Evolutionary conservation across 2,113 vertebrate species (phyloP).

Genomic region (Zosterops hypoxanthus): DNA sequence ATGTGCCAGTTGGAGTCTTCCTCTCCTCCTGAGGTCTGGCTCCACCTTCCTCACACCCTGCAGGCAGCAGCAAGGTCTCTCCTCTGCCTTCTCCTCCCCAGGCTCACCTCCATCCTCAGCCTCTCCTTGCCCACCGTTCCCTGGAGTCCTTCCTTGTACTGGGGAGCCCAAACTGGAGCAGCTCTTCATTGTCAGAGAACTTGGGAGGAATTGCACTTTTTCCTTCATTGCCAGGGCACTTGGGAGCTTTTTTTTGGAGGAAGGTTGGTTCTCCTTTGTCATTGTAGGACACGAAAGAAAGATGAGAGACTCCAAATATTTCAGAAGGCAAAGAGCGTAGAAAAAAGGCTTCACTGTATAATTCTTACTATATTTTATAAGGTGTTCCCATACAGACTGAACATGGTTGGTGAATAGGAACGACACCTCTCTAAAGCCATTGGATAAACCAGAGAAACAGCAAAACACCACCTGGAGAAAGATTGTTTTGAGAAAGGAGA

Average conservation of each 20-base stretch:
- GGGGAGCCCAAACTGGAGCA: neutral
- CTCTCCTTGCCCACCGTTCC: neutral
- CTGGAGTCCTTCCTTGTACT: neutral
- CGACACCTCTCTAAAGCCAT: no score
- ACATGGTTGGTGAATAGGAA: no score
- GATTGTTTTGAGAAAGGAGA: no score
- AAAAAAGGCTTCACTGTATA: no score
- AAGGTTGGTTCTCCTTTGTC: neutral
- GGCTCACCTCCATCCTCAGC: neutral
- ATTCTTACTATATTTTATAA: no score
- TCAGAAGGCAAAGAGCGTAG: no score
- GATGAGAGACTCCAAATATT: no score
- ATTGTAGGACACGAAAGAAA: no score
- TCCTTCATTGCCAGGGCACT: no score
- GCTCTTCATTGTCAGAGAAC: neutral
- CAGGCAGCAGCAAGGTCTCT: neutral
- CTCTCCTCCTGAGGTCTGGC: neutral
- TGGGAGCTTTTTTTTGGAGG: neutral
- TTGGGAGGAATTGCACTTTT: neutral
- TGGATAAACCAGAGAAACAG: no score
- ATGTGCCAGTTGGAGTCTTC: neutral
- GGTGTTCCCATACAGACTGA: no score
- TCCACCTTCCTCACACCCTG: neutral
- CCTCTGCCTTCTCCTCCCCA: neutral
- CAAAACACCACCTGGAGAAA: no score